Base-by-base conservation (phyloP, 2,888 invertebrate genomes). In the Norana najaformis region DNA sequence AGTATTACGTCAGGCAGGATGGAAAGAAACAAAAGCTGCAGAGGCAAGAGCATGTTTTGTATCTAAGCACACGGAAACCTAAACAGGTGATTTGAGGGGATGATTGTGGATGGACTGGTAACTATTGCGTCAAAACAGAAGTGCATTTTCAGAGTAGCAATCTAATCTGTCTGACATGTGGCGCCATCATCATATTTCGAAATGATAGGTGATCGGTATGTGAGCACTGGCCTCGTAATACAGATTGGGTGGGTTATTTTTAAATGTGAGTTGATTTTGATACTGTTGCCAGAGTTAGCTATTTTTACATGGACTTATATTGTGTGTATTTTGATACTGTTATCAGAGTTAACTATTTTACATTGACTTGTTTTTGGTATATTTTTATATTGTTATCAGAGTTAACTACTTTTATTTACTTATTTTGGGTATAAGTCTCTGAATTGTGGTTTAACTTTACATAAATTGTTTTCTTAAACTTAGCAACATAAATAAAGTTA, bases 1-100 rank as follows among this genome's bases (percentile, higher is more conserved):
- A 30, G 90, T 92, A 85, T 93, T 95, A 91, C 93, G 94, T 89
- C 92, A 93, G 88, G 94, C 95, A 91, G 94, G 94, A 53, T 95
- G 95, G 95, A 90, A 91, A n/a, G 89, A 90, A 82, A 38, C 83
- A 14, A 83, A 36, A 37, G 85, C 85, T 85, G 20, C 85, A 36
- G 36, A 85, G 37, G 85, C 35, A 36, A 85, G 20, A 23, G 83
- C n/a, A 4, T 83, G 83, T 16, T 47, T n/a, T 47, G 16, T 47
- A 47, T 47, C 18, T 18, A 3, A 18, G 47, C 13, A 47, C 18
- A 23, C 23, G 11, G 0, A 69, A 11, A 69, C n/a, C 69, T 69
- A 30, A 69, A 69, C 8, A 30, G 30, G 69, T n/a, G 30, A 30
- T n/a, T 2, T 69, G 30, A 69, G 30, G 69, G 30, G 30, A 30